Conservation (phyloP, 2,113 vertebrate genomes). For the Heloderma charlesbogerti region DNA sequence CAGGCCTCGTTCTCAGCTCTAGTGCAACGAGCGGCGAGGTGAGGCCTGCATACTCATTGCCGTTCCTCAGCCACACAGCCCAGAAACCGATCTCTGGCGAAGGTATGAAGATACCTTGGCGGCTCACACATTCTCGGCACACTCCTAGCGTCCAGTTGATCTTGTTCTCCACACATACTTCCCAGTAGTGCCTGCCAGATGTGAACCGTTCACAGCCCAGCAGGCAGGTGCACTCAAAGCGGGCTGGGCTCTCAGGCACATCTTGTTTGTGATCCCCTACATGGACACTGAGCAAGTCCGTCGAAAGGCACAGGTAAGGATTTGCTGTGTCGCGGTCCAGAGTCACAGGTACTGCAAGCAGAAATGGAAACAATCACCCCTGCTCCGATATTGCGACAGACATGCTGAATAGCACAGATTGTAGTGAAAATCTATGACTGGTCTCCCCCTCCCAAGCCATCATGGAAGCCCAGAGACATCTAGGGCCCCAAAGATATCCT, state of each 20-base stretch:
- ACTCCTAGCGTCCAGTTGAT: slow-evolving; percentile 46
- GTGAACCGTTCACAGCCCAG: slow-evolving; percentile 49
- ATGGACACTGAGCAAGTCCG: slow-evolving; percentile 29
- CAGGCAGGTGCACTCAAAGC: slow-evolving; percentile 58
- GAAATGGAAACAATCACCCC: neutral
- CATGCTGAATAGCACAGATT: neutral
- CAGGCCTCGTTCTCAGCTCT: slow-evolving; percentile 67
- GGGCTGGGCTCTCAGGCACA: neutral
- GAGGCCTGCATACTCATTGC: neutral
- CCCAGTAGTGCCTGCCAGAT: slow-evolving; percentile 53
- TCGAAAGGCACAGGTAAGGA: slow-evolving; percentile 43
- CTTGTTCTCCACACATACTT: slow-evolving; percentile 56
- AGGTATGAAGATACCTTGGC: slow-evolving; percentile 42
- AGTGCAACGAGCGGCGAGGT: neutral
- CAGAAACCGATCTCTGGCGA: slow-evolving; percentile 51
- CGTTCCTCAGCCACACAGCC: slow-evolving; percentile 51
- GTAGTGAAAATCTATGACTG: no score
- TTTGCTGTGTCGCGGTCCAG: neutral
- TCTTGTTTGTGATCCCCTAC: neutral
- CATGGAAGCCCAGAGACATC: no score
- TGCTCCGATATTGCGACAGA: neutral
- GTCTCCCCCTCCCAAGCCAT: no score
- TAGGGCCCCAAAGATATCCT: no score
- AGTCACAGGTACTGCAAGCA: slow-evolving; percentile 31
- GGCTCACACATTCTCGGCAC: slow-evolving; percentile 49